phyloP scores from a whole-genome alignment of 2,888 invertebrate species.

The Ashinkailepas kermadecensis region DNA sequence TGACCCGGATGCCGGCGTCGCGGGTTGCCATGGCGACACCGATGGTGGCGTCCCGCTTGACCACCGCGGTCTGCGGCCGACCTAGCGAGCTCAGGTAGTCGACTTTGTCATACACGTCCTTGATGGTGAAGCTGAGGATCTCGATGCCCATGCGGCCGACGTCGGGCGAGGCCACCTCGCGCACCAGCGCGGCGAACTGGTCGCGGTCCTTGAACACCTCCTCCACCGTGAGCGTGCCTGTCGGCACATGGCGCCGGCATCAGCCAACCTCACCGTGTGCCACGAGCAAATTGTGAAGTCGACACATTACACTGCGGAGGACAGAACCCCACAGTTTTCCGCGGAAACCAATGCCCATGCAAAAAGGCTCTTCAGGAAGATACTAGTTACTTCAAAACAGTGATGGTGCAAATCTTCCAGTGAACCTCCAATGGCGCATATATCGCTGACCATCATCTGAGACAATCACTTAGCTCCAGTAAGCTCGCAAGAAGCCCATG shows the following conservation, averaged over 20 bases:
- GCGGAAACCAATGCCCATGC: too few species aligned
- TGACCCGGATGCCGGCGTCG: constrained; percentile 82
- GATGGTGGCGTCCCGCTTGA: constrained; percentile 85
- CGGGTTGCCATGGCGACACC: constrained; percentile 92
- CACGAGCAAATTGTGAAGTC: too few species aligned
- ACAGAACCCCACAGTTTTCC: background rate
- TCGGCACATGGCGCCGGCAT: constrained; percentile 33
- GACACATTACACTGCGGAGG: too few species aligned
- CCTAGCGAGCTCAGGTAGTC: constrained; percentile 89
- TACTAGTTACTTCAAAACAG: too few species aligned
- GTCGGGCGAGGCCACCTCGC: constrained; percentile 96
- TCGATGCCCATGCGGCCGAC: constrained; percentile 99
- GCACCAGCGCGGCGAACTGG: constrained; percentile 91
- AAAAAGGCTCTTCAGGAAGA: too few species aligned
- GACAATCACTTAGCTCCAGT: too few species aligned
- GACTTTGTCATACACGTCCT: constrained; percentile 95
- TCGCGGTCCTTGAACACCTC: constrained; percentile 96
- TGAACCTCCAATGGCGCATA: too few species aligned
- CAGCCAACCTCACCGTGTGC: too few species aligned
- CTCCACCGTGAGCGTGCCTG: constrained; percentile 97
- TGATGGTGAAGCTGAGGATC: constrained; percentile 96
- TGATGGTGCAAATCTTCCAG: too few species aligned
- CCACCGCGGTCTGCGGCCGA: constrained; percentile 85
- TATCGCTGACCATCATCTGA: too few species aligned
- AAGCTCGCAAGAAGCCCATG: too few species aligned